Evolutionary conservation across 2,797 vertebrate genomes (phyloP).

Genomic region (Gadopsis bispinosus): DNA sequence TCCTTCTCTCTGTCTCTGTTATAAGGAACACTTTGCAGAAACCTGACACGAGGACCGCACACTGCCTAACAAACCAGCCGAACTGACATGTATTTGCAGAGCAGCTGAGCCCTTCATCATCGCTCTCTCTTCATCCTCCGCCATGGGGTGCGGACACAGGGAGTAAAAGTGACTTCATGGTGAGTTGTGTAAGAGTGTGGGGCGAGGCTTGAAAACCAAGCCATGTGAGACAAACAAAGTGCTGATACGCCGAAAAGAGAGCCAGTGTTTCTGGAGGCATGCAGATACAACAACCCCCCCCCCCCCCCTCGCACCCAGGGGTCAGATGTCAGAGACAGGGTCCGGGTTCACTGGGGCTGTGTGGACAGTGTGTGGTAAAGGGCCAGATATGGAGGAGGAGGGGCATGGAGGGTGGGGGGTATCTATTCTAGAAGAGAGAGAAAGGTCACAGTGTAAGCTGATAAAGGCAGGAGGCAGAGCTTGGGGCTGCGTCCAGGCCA

Average conservation of each 20-base stretch:
- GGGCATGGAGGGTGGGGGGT: constrained; percentile 21
- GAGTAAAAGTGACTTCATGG: constrained; percentile 73
- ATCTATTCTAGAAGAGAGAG: constrained; percentile 84
- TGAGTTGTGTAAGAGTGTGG: constrained; percentile 72
- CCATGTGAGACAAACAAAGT: constrained; percentile 77
- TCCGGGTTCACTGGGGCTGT: constrained; percentile 31
- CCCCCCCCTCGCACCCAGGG: constrained; percentile 38
- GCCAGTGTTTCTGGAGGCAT: constrained; percentile 65
- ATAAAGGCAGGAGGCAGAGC: constrained; percentile 83
- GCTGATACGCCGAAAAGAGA: constrained; percentile 77
- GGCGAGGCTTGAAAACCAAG: constrained; percentile 72
- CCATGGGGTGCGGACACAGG: constrained; percentile 70
- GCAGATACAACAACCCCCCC: constrained; percentile 40
- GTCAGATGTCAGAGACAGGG: constrained; percentile 64
- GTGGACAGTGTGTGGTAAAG: constrained; percentile 59
- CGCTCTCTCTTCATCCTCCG: constrained; percentile 35
- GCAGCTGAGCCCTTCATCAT: constrained; percentile 45
- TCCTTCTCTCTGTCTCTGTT: constrained; percentile 30
- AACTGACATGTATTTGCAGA: constrained; percentile 52
- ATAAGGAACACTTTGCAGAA: constrained; percentile 36
- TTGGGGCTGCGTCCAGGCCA: constrained; percentile 84
- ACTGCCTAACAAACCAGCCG: constrained; percentile 30
- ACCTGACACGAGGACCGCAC: constrained; percentile 37
- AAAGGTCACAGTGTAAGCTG: constrained; percentile 89
- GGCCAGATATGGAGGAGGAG: constrained; percentile 47